Evolutionary conservation across 1,140 invertebrate genomes (phyloP), one percentile per base, ranked within the genome.

Genomic region (Asbolus verrucosus): DNA sequence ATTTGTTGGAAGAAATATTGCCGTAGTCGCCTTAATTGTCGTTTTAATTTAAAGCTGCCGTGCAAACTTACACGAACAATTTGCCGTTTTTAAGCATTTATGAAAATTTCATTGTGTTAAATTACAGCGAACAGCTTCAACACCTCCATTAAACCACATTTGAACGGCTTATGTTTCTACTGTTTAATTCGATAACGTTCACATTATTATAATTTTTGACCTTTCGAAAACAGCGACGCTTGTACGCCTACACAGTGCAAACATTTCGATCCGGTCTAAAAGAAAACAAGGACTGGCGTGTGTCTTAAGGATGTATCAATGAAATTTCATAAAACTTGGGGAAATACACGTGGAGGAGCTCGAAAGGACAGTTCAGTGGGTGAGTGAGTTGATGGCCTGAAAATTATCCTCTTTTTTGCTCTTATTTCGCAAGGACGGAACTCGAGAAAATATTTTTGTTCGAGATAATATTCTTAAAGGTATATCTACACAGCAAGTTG

Each of bases 21-120:
- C n/a, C n/a, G n/a, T n/a, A n/a, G n/a, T n/a, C n/a, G 46, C 21
- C 15, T 13, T 11, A 21, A 16, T 11, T n/a, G n/a, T n/a, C 11
- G 46, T 19, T 24, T 54, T 54, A 54, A 54, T 54, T n/a, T 54
- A 21, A 54, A 21, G 3, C 19, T 54, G 46, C 8, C 46, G 46
- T 54, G 46, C 46, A 54, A 27, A 27, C 6, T 54, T 24, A 24
- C 18, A 27, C 33, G 46, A 54, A 54, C 27, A 54, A 54, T 54
- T 21, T 27, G 16, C 43, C 43, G 24, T 43, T 43, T 18, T 43
- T 43, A 18, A 11, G 18, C 19, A 4, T 9, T 27, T 14, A 24
- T 54, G 19, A 14, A 54, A 54, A 27, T 54, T 54, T 54, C 46
- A 54, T 54, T 54, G 46, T 21, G 19, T 4, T 54, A 54, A 54